Percentiles rank a stretch among this genome's conserved stretches.
phyloP scores from a whole-genome alignment of 1,140 invertebrate genomes.

The Agrilus planipennis region DNA sequence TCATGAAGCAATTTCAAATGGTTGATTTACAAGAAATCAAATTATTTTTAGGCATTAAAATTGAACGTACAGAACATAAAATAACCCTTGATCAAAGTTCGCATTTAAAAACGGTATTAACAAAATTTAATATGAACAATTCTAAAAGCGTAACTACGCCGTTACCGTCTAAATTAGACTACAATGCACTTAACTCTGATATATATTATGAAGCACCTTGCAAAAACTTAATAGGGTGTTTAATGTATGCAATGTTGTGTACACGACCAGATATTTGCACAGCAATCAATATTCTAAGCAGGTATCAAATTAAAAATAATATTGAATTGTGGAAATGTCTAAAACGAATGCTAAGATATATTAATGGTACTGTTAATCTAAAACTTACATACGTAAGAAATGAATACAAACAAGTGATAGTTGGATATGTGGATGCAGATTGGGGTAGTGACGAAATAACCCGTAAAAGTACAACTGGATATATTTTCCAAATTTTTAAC shows the following conservation, averaged over 20 bases:
- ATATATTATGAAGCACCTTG: background rate
- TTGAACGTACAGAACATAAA: constrained; percentile 1
- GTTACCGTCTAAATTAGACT: background rate
- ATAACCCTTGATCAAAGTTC: constrained; percentile 1
- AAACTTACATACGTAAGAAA: constrained; percentile 4
- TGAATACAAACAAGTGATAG: background rate
- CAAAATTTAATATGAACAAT: background rate
- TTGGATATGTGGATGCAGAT: background rate
- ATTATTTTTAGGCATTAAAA: constrained; percentile 1
- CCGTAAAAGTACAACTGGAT: background rate
- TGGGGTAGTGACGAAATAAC: background rate
- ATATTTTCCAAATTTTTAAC: background rate
- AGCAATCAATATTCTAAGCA: background rate
- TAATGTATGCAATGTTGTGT: constrained; percentile 4
- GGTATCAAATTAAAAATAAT: constrained; percentile 1
- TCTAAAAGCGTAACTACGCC: background rate
- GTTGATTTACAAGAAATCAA: background rate
- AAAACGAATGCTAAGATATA: constrained; percentile 1
- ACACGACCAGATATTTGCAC: constrained; percentile 4
- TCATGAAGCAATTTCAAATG: background rate
- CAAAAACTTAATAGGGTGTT: constrained; percentile 7
- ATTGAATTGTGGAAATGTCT: constrained; percentile 1
- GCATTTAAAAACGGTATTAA: background rate
- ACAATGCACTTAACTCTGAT: background rate
- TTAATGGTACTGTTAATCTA: background rate